Evolutionary conservation across 2,113 vertebrate species (phyloP).

Genomic region (Lamprotornis superbus): DNA sequence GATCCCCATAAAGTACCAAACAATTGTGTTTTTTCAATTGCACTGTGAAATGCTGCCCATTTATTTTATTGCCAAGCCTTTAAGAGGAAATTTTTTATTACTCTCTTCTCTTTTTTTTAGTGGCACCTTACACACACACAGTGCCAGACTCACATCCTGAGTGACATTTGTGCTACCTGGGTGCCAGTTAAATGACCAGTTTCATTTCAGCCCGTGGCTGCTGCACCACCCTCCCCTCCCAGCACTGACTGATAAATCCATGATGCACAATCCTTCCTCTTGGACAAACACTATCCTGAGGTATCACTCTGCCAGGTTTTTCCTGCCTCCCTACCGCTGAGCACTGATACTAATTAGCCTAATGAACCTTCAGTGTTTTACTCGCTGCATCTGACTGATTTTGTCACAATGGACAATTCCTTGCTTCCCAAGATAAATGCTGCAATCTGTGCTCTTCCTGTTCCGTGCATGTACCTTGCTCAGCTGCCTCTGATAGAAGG

Average conservation of each 20-base stretch:
- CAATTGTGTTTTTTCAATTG: neutral
- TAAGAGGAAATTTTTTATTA: neutral
- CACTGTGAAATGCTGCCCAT: neutral
- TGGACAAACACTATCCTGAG: neutral
- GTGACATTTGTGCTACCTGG: neutral
- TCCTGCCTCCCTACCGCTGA: slow-evolving; percentile 1
- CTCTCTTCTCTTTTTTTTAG: neutral
- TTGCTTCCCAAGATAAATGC: slow-evolving; percentile 31
- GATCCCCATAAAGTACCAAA: neutral
- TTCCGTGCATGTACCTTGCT: neutral
- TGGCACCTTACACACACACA: neutral
- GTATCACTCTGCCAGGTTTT: neutral
- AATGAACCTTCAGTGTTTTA: slow-evolving; percentile 36
- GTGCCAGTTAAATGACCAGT: neutral
- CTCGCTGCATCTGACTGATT: slow-evolving; percentile 46
- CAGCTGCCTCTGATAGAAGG: neutral
- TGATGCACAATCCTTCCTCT: neutral
- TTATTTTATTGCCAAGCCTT: neutral
- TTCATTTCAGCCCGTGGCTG: neutral
- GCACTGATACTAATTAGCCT: slow-evolving; percentile 42
- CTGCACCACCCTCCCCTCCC: neutral
- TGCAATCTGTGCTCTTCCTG: neutral
- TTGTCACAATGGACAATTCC: slow-evolving; percentile 9
- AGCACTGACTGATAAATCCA: neutral
- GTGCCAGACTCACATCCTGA: neutral